phyloP scores from a whole-genome alignment of 2,113 vertebrate genomes.

The Nansenia antarctica region DNA sequence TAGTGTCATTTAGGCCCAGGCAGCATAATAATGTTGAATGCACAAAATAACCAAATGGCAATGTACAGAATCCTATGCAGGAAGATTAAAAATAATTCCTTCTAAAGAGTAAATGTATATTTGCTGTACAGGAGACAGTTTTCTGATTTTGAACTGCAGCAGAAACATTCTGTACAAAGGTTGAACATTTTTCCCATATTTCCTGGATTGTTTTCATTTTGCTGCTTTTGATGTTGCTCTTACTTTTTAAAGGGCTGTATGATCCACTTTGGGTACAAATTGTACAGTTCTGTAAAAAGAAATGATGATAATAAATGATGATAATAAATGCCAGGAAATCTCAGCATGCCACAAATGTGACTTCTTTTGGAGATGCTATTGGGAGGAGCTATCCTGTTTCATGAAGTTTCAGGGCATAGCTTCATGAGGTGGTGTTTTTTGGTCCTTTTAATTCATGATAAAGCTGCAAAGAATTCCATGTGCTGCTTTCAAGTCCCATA shows the following conservation, averaged over 20 bases:
- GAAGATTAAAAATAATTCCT: slow-evolving; percentile 89
- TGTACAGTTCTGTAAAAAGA: slow-evolving; percentile 82
- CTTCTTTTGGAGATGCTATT: background rate
- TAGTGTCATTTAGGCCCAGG: slow-evolving; percentile 76
- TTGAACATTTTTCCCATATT: slow-evolving; percentile 81
- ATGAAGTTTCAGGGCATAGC: background rate
- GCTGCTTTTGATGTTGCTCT: slow-evolving; percentile 94
- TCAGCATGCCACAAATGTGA: slow-evolving; percentile 21
- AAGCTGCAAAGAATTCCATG: background rate
- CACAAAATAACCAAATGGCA: slow-evolving; percentile 90
- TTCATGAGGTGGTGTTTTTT: background rate
- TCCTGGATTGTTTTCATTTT: slow-evolving; percentile 88
- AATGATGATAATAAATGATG: slow-evolving; percentile 32
- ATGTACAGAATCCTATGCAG: slow-evolving; percentile 94
- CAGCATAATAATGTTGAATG: slow-evolving; percentile 80
- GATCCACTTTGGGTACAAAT: slow-evolving; percentile 88
- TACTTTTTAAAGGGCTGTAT: slow-evolving; percentile 84
- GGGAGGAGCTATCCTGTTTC: background rate
- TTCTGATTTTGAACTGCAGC: slow-evolving; percentile 88
- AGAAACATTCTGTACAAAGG: slow-evolving; percentile 90
- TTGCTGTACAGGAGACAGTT: slow-evolving; percentile 92
- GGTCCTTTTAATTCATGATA: background rate
- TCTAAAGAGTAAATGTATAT: slow-evolving; percentile 87
- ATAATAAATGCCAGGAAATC: slow-evolving; percentile 71
- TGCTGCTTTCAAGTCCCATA: background rate